Conservation (phyloP, 1,140 invertebrate species). For the Marisa cornuarietis region DNA sequence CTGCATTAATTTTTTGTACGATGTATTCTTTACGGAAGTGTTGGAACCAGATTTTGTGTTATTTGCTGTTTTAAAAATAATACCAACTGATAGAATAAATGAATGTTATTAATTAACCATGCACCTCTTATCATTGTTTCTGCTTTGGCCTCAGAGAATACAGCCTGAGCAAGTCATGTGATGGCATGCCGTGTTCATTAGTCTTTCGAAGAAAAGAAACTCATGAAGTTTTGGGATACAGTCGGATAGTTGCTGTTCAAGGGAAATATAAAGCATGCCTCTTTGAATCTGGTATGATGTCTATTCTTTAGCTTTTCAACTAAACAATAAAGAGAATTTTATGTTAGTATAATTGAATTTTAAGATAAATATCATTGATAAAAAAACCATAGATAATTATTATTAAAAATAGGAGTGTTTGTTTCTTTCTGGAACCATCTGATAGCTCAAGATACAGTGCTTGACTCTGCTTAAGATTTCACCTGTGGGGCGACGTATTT, state of each 20-base stretch:
- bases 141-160: constrained; percentile 43
- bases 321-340: no score
- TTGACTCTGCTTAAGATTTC: no score
- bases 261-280: constrained; percentile 52
- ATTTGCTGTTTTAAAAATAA: constrained; percentile 3
- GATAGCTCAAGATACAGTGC: no score
- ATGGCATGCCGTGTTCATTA: constrained; percentile 51
- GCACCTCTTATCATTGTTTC: not conserved
- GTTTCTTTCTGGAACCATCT: no score
- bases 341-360: no score
- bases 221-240: constrained; percentile 54
- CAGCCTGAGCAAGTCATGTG: constrained; percentile 56
- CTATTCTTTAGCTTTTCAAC: not conserved
- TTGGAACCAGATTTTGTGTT: not conserved
- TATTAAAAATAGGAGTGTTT: no score
- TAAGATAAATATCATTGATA: no score
- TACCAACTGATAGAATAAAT: not conserved
- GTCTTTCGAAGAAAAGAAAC: constrained; percentile 36
- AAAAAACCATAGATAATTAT: not conserved
- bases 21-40: not conserved
- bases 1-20: no score
- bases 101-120: not conserved
- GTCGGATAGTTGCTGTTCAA: constrained; percentile 49
- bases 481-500: no score
- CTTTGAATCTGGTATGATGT: constrained; percentile 57